Conservation (phyloP, 1,140 invertebrate species). For the Propsilocerus akamusi region DNA sequence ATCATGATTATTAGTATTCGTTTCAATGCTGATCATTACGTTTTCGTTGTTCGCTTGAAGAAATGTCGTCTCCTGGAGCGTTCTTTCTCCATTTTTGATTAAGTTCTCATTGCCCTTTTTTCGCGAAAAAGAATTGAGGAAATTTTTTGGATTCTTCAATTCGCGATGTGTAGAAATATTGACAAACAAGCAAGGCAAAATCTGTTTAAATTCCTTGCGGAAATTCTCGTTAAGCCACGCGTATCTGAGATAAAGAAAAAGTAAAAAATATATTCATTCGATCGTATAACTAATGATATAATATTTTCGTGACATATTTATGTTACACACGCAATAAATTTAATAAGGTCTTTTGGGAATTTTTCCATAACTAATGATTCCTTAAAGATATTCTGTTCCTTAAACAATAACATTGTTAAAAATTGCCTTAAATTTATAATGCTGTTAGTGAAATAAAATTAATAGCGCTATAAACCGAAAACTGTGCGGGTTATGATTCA, state of each 20-base stretch:
- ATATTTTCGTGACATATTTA: too few species aligned
- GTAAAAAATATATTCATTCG: conserved; percentile 39
- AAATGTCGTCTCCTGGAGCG: not conserved
- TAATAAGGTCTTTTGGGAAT: too few species aligned
- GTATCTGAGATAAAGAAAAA: conserved; percentile 32
- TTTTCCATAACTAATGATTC: too few species aligned
- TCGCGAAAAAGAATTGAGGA: not conserved
- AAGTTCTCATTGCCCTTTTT: not conserved
- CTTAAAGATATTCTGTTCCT: too few species aligned
- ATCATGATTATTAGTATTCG: not conserved
- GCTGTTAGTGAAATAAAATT: too few species aligned
- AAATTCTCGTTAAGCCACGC: conserved; percentile 98
- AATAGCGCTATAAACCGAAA: too few species aligned
- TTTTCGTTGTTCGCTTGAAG: not conserved
- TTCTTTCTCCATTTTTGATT: not conserved
- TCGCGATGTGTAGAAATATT: conserved; percentile 1
- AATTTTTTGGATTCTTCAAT: not conserved
- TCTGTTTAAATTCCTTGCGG: conserved; percentile 84
- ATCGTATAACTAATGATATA: too few species aligned
- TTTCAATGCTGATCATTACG: not conserved
- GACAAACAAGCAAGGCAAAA: conserved; percentile 46
- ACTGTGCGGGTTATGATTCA: too few species aligned
- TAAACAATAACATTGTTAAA: too few species aligned
- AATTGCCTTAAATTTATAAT: conserved; percentile 61
- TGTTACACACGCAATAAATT: too few species aligned